Percentiles rank a stretch among this genome's conserved stretches.
These are phyloP conservation scores for Chloroceryle inda DNA, from an alignment of 2,797 vertebrate species.

Conservation along the genomic window DNA sequence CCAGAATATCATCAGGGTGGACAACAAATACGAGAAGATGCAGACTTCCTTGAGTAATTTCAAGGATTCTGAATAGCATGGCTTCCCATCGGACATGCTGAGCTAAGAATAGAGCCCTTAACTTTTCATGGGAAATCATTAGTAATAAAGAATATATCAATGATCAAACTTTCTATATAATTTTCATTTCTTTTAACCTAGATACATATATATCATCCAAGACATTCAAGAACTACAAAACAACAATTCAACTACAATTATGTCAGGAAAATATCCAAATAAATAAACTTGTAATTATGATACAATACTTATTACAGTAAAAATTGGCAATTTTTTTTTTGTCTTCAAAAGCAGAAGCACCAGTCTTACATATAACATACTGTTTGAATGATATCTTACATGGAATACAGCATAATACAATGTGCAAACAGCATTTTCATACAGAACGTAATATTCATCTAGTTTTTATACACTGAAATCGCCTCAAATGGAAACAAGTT, in stretches of 20 bases:
- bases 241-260: constrained; percentile 79
- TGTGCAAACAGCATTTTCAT: constrained; percentile 83
- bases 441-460: constrained; percentile 75
- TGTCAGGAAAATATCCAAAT: constrained; percentile 84
- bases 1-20: neutral
- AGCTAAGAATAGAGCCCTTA: constrained; percentile 53
- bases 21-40: neutral
- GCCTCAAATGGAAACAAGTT: constrained; percentile 76
- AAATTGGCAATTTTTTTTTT: constrained; percentile 82
- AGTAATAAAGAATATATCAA: constrained; percentile 53
- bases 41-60: neutral
- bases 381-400: constrained; percentile 79
- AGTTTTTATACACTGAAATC: constrained; percentile 76
- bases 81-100: constrained; percentile 35
- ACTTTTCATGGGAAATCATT: constrained; percentile 2
- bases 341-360: constrained; percentile 88
- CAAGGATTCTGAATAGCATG: neutral
- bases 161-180: constrained; percentile 49
- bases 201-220: constrained; percentile 68
- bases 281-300: constrained; percentile 88
- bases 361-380: constrained; percentile 84
- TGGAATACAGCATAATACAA: constrained; percentile 80
- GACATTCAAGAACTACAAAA: constrained; percentile 74
- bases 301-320: constrained; percentile 88
- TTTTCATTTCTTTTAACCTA: constrained; percentile 64